A percentile compares a stretch with the other conserved stretches of the same genome.
phyloP scores from a whole-genome alignment of 2,113 vertebrate genomes.

The Sakesphorus luctuosus region DNA sequence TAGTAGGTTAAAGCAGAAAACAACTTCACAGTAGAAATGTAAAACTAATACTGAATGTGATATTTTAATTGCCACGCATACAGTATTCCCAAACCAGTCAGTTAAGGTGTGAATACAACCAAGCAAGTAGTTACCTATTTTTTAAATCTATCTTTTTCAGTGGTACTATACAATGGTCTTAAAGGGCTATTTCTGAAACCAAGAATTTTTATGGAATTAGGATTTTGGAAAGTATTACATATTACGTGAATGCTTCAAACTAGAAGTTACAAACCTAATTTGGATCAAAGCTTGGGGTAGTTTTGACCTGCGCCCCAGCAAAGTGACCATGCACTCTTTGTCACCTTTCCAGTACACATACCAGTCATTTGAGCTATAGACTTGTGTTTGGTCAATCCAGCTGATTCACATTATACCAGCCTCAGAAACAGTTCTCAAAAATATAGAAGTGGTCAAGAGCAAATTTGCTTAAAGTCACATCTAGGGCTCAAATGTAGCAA shows the following conservation, averaged over 20 bases:
- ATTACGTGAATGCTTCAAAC: not conserved
- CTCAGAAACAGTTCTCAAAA: not conserved
- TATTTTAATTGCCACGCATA: not conserved
- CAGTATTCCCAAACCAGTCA: not conserved
- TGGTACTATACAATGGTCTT: not conserved
- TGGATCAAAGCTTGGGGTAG: not conserved
- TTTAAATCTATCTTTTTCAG: not conserved
- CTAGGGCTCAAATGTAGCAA: not conserved
- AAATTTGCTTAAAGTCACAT: not conserved
- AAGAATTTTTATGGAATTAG: not conserved
- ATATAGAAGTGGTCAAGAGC: not conserved
- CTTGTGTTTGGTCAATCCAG: not conserved
- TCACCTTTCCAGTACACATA: not conserved
- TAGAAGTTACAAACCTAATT: not conserved
- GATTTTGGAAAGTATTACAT: not conserved
- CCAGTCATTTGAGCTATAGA: not conserved
- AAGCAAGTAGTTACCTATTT: not conserved
- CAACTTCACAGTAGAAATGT: not conserved
- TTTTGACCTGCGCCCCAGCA: not conserved
- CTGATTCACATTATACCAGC: not conserved
- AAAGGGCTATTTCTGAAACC: not conserved
- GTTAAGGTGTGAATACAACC: not conserved
- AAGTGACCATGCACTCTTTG: rapidly evolving
- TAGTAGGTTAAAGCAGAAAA: not conserved
- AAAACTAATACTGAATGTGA: not conserved